phyloP scores from a whole-genome alignment of 2,797 vertebrate genomes.

The Melanotaenia trifasciata region DNA sequence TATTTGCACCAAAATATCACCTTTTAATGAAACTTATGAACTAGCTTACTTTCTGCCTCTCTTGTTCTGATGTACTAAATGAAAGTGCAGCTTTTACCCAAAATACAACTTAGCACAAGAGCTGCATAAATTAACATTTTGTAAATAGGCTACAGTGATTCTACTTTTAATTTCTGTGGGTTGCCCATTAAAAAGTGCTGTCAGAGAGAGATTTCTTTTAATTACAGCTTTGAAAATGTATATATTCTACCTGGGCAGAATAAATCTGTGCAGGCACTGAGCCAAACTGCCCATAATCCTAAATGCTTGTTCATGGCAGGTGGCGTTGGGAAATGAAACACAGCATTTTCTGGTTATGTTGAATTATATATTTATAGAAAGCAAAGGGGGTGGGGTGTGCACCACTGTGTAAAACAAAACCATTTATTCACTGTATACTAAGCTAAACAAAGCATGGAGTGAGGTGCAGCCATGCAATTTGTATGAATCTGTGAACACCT shows the following conservation, averaged over 20 bases:
- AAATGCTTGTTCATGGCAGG: conserved; percentile 41
- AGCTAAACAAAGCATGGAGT: conserved; percentile 50
- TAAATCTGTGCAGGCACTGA: conserved; percentile 58
- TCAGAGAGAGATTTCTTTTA: conserved; percentile 35
- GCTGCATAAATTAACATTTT: conserved; percentile 22
- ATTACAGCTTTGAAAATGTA: conserved; percentile 60
- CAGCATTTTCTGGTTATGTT: conserved; percentile 57
- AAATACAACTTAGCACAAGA: conserved; percentile 12
- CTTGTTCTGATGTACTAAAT: conserved; percentile 16
- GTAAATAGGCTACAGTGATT: conserved; percentile 16
- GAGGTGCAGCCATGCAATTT: conserved; percentile 48
- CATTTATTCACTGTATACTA: conserved; percentile 37
- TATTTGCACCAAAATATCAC: conserved; percentile 42
- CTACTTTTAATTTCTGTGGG: conserved; percentile 27
- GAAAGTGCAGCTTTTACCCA: conserved; percentile 15
- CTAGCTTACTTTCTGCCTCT: conserved; percentile 3
- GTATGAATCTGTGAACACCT: conserved; percentile 37
- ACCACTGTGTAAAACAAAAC: conserved; percentile 43
- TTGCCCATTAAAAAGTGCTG: conserved; percentile 37
- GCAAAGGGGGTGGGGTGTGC: background rate
- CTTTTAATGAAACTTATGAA: conserved; percentile 1
- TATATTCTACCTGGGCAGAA: conserved; percentile 68
- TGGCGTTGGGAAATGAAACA: conserved; percentile 57
- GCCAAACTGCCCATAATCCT: conserved; percentile 47
- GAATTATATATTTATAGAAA: conserved; percentile 72